Percentiles rank a stretch among this genome's conserved stretches.
Evolutionary conservation across 64 coral and sea anemone species (phyloP).

Genomic region (Dendrophyllia cribrosa): DNA sequence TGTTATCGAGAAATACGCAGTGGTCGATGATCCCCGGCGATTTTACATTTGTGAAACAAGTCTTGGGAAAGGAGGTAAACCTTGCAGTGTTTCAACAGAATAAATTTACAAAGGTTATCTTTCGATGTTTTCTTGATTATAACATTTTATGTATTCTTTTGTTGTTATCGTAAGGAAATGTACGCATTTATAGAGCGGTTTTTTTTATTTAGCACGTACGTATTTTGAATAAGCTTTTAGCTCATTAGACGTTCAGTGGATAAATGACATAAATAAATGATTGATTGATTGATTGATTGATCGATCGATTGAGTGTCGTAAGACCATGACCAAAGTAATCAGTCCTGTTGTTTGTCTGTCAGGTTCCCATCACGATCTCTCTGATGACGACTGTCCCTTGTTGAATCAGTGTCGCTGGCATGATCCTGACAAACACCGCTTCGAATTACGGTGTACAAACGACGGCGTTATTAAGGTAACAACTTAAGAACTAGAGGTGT

Average conservation of each 20-base stretch:
- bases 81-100: background rate
- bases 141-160: too few relatives aligned
- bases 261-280: too few relatives aligned
- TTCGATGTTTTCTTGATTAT: too few relatives aligned
- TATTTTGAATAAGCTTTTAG: too few relatives aligned
- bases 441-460: conserved; percentile 80
- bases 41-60: conserved; percentile 83
- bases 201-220: too few relatives aligned
- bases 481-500: background rate
- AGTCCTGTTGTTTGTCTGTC: background rate
- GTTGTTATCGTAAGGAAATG: too few relatives aligned
- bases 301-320: too few relatives aligned
- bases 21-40: conserved; percentile 72
- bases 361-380: conserved; percentile 69
- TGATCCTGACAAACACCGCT: conserved; percentile 85
- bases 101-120: background rate
- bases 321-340: too few relatives aligned
- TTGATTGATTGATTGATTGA: too few relatives aligned
- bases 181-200: too few relatives aligned
- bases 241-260: too few relatives aligned
- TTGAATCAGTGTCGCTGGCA: conserved; percentile 85
- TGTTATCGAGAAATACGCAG: conserved; percentile 83
- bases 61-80: conserved; percentile 77
- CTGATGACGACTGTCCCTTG: conserved; percentile 73
- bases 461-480: conserved; percentile 87